A percentile compares a stretch with the other conserved stretches of the same genome.
Evolutionary conservation across 2,797 vertebrate species (phyloP).

Genomic region (Psittacula derbiana): DNA sequence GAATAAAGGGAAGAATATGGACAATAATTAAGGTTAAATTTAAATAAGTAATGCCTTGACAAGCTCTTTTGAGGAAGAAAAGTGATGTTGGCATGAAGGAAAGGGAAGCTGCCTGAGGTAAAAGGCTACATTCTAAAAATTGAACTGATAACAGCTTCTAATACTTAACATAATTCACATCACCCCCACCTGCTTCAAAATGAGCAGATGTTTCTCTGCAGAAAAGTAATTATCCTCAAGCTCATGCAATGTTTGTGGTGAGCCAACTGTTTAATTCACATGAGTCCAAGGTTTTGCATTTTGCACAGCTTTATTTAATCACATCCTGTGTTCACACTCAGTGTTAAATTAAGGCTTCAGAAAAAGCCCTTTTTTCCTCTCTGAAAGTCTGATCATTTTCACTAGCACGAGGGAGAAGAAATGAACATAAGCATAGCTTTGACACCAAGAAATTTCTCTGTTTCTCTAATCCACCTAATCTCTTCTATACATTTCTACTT

Average conservation of each 20-base stretch:
- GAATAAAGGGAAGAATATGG: background rate
- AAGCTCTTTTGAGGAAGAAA: background rate
- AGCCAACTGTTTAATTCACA: background rate
- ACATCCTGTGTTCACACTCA: background rate
- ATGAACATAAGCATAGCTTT: background rate
- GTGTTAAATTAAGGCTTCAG: background rate
- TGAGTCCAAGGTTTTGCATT: background rate
- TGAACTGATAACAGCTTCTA: background rate
- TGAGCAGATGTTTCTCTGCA: background rate
- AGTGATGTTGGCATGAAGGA: background rate
- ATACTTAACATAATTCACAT: background rate
- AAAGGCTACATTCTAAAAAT: background rate
- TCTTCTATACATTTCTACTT: background rate
- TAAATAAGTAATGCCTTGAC: background rate
- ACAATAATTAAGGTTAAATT: background rate
- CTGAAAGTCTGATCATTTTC: background rate
- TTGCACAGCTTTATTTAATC: constrained; percentile 16
- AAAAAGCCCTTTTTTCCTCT: background rate
- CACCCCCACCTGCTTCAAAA: background rate
- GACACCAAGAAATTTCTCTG: background rate
- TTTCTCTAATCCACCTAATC: background rate
- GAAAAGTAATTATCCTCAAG: constrained; percentile 28
- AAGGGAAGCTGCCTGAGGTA: background rate
- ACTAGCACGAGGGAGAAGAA: background rate
- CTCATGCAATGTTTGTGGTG: background rate